Evolutionary conservation across 1,140 invertebrate genomes (phyloP).

Genomic region (Drosophila athabasca): DNA sequence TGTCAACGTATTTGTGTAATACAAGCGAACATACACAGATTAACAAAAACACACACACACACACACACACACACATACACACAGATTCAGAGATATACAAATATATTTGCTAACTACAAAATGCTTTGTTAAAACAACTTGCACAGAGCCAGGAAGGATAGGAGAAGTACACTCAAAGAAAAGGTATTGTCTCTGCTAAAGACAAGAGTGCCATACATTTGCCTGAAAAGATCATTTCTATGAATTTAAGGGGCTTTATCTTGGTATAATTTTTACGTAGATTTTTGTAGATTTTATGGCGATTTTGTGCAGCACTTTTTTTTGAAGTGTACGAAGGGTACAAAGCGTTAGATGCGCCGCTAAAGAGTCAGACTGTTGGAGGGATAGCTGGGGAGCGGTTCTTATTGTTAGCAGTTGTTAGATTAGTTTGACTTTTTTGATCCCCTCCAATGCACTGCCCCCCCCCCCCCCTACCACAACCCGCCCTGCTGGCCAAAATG

Average conservation of each 20-base stretch:
- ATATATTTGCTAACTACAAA: slow-evolving; percentile 70
- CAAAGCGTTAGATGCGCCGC: slow-evolving; percentile 39
- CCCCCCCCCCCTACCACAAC: neutral
- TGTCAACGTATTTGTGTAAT: slow-evolving; percentile 50
- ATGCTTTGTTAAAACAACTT: slow-evolving; percentile 74
- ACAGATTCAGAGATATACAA: slow-evolving; percentile 24
- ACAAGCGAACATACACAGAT: slow-evolving; percentile 30
- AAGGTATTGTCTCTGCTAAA: too few species aligned
- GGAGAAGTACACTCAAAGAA: too few species aligned
- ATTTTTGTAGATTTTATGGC: too few species aligned
- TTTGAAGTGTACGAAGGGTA: neutral
- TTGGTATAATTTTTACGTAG: too few species aligned
- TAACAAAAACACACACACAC: slow-evolving; percentile 11
- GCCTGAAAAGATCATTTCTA: too few species aligned
- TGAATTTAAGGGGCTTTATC: too few species aligned
- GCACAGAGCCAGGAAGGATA: slow-evolving; percentile 36
- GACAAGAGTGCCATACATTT: too few species aligned
- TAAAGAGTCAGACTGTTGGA: neutral
- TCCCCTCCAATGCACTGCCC: slow-evolving; percentile 23
- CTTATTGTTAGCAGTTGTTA: slow-evolving; percentile 79
- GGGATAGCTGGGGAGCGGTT: slow-evolving; percentile 3
- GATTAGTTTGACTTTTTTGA: slow-evolving; percentile 80
- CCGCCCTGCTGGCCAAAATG: slow-evolving; percentile 53
- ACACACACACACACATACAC: slow-evolving; percentile 1
- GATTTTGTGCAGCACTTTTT: neutral